A percentile compares a stretch with the other conserved stretches of the same genome.
Evolutionary conservation across 2,888 invertebrate genomes (phyloP).

Genomic region (Ctenicera cuprea): DNA sequence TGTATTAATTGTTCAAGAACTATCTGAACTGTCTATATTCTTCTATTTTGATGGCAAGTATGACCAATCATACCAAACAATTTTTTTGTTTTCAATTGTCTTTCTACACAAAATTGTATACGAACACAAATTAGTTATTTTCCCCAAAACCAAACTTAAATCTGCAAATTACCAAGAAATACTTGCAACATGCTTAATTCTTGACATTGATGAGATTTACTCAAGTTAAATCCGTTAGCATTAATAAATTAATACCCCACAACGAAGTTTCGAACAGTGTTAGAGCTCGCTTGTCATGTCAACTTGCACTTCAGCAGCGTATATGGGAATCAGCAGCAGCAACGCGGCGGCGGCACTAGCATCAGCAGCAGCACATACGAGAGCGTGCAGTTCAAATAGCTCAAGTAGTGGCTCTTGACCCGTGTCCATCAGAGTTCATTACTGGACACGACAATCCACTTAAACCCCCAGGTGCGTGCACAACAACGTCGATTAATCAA

Average conservation of each 20-base stretch:
- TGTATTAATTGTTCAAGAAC: too few species aligned
- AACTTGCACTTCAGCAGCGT: conserved; percentile 42
- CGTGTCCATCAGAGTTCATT: conserved; percentile 66
- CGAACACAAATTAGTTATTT: too few species aligned
- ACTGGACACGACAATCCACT: conserved; percentile 68
- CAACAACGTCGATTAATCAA: conserved; percentile 65
- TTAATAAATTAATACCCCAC: conserved; percentile 29
- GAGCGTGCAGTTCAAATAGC: conserved; percentile 49
- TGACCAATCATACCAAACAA: too few species aligned
- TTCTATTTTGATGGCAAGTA: too few species aligned
- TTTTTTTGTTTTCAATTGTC: too few species aligned
- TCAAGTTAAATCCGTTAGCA: conserved; percentile 10
- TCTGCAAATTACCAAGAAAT: too few species aligned
- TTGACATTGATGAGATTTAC: not conserved
- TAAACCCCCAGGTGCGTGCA: conserved; percentile 65
- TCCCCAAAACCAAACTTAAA: too few species aligned
- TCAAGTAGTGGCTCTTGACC: conserved; percentile 60
- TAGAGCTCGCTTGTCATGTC: conserved; percentile 41
- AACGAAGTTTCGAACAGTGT: conserved; percentile 34
- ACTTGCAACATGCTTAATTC: too few species aligned
- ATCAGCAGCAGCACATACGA: conserved; percentile 5
- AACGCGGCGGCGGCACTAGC: not conserved
- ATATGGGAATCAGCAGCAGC: conserved; percentile 28
- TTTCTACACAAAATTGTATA: too few species aligned
- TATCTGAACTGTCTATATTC: too few species aligned